Evolutionary conservation across 2,888 invertebrate genomes (phyloP), one percentile per base, ranked within the genome.

Genomic region (Synanthedon myopaeformis): DNA sequence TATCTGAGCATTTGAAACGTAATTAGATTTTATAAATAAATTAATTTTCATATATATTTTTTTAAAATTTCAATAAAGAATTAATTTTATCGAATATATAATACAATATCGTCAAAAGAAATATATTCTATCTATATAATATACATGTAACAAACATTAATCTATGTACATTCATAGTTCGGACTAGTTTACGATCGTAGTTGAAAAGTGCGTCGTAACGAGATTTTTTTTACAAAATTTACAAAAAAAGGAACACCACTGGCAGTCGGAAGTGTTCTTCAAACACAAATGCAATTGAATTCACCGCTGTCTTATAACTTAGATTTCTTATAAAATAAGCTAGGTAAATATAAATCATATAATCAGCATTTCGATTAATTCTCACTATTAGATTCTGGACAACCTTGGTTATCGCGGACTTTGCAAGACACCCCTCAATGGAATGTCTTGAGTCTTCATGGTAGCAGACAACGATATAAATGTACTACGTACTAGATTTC

Each of bases 101-200:
- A 73, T 73, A 84, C 82, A 83, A 73, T 73, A 71, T 74, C 74
- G 71, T 82, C 77, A 76, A 85, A 84, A 80, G 82, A 82, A 85
- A 84, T 81, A 83, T 81, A 76, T 74, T 83, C 86, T 86, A 87
- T 87, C 86, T 86, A 87, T 35, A 35, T 81, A 87, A 86, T 87
- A 84, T 87, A 87, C 86, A 87, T 73, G 80, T 87, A 86, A 87
- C 86, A 85, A 87, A 87, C 82, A 84, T 84, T 81, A 84, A 85
- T 82, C 82, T 87, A 85, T 87, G 71, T 86, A 87, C 86, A 87
- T 76, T 82, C 81, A 71, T 77, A 81, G 74, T 82, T 81, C 79
- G 83, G 87, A 87, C 87, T 87, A 87, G 87, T 85, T 83, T 76
- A 75, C 76, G 70, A 78, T 82, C 69, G 71, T 80, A 80, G 78